These are phyloP conservation scores for Raja brachyura DNA, from an alignment of 2,113 vertebrate genomes.

Conservation along the genomic window DNA sequence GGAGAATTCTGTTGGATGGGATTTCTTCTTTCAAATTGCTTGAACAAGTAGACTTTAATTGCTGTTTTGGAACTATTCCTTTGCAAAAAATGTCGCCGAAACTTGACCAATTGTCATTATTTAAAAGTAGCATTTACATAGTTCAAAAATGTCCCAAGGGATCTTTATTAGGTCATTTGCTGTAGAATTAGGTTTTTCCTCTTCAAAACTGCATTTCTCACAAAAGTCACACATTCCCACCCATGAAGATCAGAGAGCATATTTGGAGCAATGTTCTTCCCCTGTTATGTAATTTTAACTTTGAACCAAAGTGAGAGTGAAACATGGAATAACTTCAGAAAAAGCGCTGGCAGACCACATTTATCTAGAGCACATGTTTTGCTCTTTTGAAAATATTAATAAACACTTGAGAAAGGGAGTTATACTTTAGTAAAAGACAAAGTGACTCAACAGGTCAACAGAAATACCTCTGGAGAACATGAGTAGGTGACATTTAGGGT, in stretches of 20 bases:
- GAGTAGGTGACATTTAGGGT: too few relatives aligned
- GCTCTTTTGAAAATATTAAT: background rate
- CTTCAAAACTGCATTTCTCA: slow-evolving; percentile 1
- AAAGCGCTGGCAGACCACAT: background rate
- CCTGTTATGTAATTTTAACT: background rate
- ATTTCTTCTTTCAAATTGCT: background rate
- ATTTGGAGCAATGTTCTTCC: background rate
- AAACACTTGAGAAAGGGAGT: background rate
- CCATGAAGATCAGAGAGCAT: slow-evolving; percentile 6
- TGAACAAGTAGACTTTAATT: background rate
- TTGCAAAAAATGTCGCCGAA: background rate
- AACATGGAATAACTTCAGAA: background rate
- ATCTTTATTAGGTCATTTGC: background rate
- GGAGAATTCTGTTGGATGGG: background rate
- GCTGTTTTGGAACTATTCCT: background rate
- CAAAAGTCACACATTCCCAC: background rate
- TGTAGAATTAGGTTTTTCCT: background rate
- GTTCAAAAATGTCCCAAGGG: background rate
- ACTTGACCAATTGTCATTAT: background rate
- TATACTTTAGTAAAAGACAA: background rate
- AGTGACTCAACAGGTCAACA: too few relatives aligned
- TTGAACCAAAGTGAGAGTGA: background rate
- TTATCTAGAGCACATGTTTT: background rate
- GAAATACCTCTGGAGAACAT: too few relatives aligned
- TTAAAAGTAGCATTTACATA: background rate